phyloP scores from a whole-genome alignment of 2,888 invertebrate species.

The Crepidodera aurea region DNA sequence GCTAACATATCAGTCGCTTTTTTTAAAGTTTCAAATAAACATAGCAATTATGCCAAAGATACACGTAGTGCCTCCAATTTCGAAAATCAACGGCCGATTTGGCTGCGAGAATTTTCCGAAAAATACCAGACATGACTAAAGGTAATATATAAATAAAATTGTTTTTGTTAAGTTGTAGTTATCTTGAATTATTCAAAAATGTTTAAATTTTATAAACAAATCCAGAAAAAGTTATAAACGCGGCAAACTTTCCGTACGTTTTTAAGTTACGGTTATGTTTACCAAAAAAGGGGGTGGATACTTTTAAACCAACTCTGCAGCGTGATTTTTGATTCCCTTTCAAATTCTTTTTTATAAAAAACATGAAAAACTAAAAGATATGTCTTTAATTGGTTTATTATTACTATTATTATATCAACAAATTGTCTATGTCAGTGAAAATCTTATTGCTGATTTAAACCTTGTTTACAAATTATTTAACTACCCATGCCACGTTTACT shows the following conservation, averaged over 20 bases:
- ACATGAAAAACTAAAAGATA: too few species aligned
- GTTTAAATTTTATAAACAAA: conserved; percentile 8
- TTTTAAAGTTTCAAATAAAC: conserved; percentile 40
- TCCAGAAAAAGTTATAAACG: too few species aligned
- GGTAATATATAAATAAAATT: conserved; percentile 31
- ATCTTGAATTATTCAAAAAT: too few species aligned
- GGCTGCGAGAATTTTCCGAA: conserved; percentile 25
- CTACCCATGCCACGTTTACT: neutral
- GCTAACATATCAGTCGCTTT: conserved; percentile 51
- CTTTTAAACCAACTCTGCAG: neutral
- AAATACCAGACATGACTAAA: conserved; percentile 35
- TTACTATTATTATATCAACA: too few species aligned
- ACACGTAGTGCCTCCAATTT: conserved; percentile 51
- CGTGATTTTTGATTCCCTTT: neutral
- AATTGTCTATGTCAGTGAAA: too few species aligned
- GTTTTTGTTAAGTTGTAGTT: too few species aligned
- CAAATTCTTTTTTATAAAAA: too few species aligned
- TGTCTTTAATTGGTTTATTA: too few species aligned
- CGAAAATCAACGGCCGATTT: conserved; percentile 11
- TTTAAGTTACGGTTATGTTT: neutral
- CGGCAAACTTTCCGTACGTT: neutral
- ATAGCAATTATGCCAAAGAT: conserved; percentile 45
- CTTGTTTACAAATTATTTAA: conserved; percentile 1
- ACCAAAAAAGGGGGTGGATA: conserved; percentile 14
- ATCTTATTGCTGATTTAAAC: too few species aligned